phyloP scores from a whole-genome alignment of 2,113 vertebrate genomes.

The Cisticola juncidis region DNA sequence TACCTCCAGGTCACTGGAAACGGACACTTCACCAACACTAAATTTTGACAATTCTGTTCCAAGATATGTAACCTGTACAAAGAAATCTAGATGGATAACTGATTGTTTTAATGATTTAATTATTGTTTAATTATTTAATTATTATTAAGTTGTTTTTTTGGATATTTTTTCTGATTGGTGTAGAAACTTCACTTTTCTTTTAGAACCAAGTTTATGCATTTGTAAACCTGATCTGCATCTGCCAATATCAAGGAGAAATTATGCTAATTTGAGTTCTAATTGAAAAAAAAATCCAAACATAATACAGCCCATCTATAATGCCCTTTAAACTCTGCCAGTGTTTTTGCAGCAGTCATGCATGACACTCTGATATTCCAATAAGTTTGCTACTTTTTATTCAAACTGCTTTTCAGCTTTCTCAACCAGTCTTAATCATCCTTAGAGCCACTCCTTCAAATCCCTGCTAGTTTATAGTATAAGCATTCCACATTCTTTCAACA shows the following conservation, averaged over 20 bases:
- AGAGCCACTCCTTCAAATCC: neutral
- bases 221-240: neutral
- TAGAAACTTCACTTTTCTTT: neutral
- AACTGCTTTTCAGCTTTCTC: neutral
- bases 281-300: neutral
- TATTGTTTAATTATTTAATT: neutral
- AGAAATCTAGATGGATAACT: neutral
- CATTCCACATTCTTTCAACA: neutral
- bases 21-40: neutral
- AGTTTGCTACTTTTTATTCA: neutral
- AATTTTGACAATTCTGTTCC: slow-evolving; percentile 75
- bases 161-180: neutral
- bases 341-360: neutral
- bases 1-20: neutral
- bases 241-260: neutral
- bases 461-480: neutral
- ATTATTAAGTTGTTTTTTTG: no score
- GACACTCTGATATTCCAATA: neutral
- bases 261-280: neutral
- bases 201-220: neutral
- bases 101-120: neutral
- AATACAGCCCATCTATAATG: neutral
- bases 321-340: neutral
- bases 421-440: neutral
- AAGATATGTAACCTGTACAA: slow-evolving; percentile 77